phyloP scores from a whole-genome alignment of 2,888 invertebrate genomes.

The Empis stercorea region DNA sequence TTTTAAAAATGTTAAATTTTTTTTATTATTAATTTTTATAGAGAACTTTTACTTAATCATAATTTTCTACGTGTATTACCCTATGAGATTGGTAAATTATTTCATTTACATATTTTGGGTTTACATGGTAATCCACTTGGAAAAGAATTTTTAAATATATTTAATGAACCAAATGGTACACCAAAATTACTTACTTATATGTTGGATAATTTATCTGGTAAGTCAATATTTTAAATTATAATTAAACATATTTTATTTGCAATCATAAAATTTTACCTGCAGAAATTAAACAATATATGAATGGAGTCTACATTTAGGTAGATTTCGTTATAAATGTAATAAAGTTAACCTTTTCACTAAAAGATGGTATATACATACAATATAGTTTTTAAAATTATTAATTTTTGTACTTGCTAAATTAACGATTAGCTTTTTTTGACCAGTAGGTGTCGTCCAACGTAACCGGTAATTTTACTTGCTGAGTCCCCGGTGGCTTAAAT shows the following conservation, averaged over 20 bases:
- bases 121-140: slow-evolving; percentile 88
- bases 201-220: slow-evolving; percentile 92
- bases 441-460: no score
- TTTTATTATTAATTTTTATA: slow-evolving; percentile 35
- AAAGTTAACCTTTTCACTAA: neutral
- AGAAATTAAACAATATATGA: no score
- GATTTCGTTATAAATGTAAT: no score
- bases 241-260: neutral
- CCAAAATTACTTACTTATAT: slow-evolving; percentile 87
- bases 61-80: slow-evolving; percentile 90
- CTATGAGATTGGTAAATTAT: slow-evolving; percentile 93
- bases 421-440: no score
- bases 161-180: slow-evolving; percentile 88
- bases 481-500: no score
- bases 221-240: slow-evolving; percentile 23
- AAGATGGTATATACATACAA: no score
- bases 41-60: slow-evolving; percentile 88
- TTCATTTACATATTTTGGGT: slow-evolving; percentile 87
- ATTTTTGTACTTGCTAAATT: no score
- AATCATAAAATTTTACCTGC: no score
- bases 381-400: no score
- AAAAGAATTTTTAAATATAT: slow-evolving; percentile 82
- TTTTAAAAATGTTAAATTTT: slow-evolving; percentile 1
- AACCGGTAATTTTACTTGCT: no score
- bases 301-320: no score